Evolutionary conservation across 2,113 vertebrate species (phyloP), one percentile per base, ranked within the genome.

Genomic region (Elanus axillaris): DNA sequence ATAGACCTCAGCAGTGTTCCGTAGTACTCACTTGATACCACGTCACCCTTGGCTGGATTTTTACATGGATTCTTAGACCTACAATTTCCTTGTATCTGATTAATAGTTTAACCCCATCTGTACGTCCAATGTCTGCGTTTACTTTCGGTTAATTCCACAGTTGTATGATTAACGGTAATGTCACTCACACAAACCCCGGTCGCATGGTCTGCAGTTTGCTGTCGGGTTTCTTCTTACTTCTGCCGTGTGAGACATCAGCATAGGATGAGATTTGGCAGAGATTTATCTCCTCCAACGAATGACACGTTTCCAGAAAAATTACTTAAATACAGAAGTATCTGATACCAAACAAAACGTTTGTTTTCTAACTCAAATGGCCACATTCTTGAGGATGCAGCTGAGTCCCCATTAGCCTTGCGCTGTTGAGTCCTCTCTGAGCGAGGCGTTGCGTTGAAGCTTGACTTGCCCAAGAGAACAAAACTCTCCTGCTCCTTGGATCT

Each of bases 181-280:
- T 67, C 14, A 0, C 25, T 66, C 3, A 0, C 13, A 3, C 42
- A 2, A 5, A 14, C 38, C 12, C 10, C 3, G 25, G 34, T 45
- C 1, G 1, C 1, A 0, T 2, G 36, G 18, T 29, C 55, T 85
- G 26, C 32, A 20, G 3, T 75, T 64, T 9, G 1, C 34, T 26
- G 16, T 31, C 1, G 22, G 47, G 45, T 63, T 85, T 34, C 36
- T 67, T 53, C 50, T 66, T 62, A 6, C 3, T 26, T 22, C 32
- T 53, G 59, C 47, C 11, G 0, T 4, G 0, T 12, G 29, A 67
- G 38, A 18, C 10, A 6, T 48, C 48, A 25, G 31, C 38, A 3
- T 15, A 29, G 48, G 8, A 0, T 13, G 60, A 56, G 29, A 26
- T 50, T 26, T 0, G 5, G 66, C 36, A 66, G 56, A 34, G 40